Evolutionary conservation across 2,888 invertebrate genomes (phyloP).

Genomic region (Chaetoderma sp.): DNA sequence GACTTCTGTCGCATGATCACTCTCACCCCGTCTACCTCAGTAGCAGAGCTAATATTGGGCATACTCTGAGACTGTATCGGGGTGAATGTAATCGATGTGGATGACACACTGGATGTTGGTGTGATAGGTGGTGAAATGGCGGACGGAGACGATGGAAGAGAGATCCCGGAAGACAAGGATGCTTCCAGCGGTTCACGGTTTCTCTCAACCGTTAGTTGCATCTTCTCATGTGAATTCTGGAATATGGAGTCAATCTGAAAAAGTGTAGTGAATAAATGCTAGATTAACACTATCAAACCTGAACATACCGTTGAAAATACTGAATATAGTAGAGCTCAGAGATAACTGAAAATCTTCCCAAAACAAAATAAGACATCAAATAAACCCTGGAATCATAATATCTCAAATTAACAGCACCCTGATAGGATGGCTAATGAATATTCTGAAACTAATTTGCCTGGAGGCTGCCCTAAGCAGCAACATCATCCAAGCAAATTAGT

Average conservation of each 20-base stretch:
- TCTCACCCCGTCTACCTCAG: constrained; percentile 41
- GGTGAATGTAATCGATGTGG: constrained; percentile 26
- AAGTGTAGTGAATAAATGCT: constrained; percentile 36
- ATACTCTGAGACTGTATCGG: constrained; percentile 32
- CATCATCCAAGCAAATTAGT: too few species aligned
- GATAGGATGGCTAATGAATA: too few species aligned
- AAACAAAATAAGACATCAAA: too few species aligned
- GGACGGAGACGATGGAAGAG: neutral
- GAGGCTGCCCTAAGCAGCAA: too few species aligned
- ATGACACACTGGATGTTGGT: constrained; percentile 27
- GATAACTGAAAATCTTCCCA: too few species aligned
- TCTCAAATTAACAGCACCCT: too few species aligned
- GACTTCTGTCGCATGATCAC: constrained; percentile 47
- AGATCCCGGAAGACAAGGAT: neutral
- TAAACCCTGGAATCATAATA: too few species aligned
- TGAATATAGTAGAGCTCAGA: neutral
- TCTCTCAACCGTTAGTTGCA: constrained; percentile 87
- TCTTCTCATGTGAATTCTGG: constrained; percentile 50
- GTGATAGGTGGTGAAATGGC: constrained; percentile 19
- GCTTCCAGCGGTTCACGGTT: constrained; percentile 78
- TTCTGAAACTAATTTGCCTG: too few species aligned
- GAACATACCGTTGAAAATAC: constrained; percentile 5
- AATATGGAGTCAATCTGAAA: constrained; percentile 61
- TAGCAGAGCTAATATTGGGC: too few species aligned
- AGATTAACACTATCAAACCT: constrained; percentile 5